Evolutionary conservation across 2,888 invertebrate genomes (phyloP).

Genomic region (Scaptomyza parva): DNA sequence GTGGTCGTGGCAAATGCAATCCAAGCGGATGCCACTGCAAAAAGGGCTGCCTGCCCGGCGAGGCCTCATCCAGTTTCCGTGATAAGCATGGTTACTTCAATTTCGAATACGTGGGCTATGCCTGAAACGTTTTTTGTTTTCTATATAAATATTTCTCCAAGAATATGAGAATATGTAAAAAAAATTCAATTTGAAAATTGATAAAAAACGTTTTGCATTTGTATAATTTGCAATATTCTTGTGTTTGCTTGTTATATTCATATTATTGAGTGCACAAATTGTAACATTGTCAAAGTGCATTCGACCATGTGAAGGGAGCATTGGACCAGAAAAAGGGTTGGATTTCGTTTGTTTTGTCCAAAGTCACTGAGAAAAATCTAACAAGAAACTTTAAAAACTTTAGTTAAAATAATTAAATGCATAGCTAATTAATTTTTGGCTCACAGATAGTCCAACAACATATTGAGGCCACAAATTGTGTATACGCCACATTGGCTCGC

Average conservation of each 20-base stretch:
- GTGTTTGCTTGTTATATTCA: neutral
- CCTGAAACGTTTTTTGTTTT: conserved; percentile 8
- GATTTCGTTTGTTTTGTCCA: too few species aligned
- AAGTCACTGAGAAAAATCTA: neutral
- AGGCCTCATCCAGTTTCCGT: conserved; percentile 27
- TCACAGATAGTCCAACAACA: conserved; percentile 18
- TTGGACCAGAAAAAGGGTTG: neutral
- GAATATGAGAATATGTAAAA: too few species aligned
- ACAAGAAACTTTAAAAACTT: too few species aligned
- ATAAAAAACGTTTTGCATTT: neutral
- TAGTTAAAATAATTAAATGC: too few species aligned
- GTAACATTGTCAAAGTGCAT: neutral
- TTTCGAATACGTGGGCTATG: conserved; percentile 43
- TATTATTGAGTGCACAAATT: neutral
- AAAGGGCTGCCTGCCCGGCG: conserved; percentile 34
- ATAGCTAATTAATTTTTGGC: conserved; percentile 35
- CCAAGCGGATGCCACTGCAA: conserved; percentile 44
- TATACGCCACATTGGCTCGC: conserved; percentile 58
- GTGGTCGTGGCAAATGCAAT: conserved; percentile 49
- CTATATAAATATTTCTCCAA: too few species aligned
- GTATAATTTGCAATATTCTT: neutral
- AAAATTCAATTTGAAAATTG: neutral
- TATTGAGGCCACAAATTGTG: conserved; percentile 35
- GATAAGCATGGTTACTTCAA: conserved; percentile 41
- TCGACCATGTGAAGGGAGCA: neutral